A percentile compares a stretch with the other conserved stretches of the same genome.
These are phyloP conservation scores for Takifugu flavidus DNA, from an alignment of 2,113 vertebrate genomes.

Conservation along the genomic window DNA sequence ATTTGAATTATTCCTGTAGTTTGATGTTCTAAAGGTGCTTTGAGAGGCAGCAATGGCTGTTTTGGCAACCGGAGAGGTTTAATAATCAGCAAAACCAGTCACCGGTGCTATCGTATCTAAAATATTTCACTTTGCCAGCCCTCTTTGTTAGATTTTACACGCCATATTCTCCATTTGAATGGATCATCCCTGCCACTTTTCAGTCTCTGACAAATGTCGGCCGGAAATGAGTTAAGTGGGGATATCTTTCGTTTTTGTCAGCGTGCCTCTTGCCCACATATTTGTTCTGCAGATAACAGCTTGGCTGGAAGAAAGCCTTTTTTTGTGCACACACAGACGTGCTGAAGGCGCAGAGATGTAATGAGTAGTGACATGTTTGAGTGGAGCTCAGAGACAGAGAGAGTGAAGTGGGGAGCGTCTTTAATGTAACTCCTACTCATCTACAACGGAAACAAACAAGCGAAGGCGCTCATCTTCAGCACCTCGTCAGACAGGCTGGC, in stretches of 20 bases:
- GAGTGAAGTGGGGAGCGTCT: conserved; percentile 50
- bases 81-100: too few species aligned
- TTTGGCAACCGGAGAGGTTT: too few species aligned
- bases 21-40: neutral
- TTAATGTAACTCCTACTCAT: conserved; percentile 65
- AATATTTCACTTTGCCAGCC: too few species aligned
- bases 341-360: conserved; percentile 32
- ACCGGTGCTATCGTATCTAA: too few species aligned
- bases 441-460: conserved; percentile 51
- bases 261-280: conserved; percentile 10
- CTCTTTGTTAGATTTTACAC: too few species aligned
- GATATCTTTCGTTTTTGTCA: conserved; percentile 5
- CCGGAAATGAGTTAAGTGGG: conserved; percentile 17
- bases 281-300: conserved; percentile 21
- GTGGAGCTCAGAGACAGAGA: conserved; percentile 50
- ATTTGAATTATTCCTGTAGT: neutral
- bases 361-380: conserved; percentile 57
- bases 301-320: conserved; percentile 17
- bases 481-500: conserved; percentile 21
- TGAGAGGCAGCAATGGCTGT: too few species aligned
- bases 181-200: neutral
- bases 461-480: conserved; percentile 28
- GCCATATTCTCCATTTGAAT: too few species aligned
- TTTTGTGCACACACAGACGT: neutral
- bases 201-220: conserved; percentile 18